Percentiles rank a stretch among this genome's conserved stretches.
phyloP scores from a whole-genome alignment of 2,113 vertebrate species.

The Cyanoramphus novaezelandiae region DNA sequence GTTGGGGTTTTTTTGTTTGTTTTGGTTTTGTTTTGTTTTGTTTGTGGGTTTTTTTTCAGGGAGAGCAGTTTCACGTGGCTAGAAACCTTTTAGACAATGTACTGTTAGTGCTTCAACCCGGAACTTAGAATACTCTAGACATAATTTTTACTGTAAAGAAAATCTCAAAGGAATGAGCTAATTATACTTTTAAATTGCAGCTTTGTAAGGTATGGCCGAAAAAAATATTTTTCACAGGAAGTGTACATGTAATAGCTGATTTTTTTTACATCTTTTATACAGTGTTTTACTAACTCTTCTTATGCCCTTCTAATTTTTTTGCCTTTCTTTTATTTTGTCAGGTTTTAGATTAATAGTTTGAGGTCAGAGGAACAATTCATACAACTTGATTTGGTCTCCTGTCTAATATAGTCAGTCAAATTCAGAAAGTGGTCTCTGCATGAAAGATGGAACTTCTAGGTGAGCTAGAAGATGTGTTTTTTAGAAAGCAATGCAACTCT shows the following conservation, averaged over 20 bases:
- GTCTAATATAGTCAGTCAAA: not conserved
- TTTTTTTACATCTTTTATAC: not conserved
- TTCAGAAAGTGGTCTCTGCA: not conserved
- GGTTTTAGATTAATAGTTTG: not conserved
- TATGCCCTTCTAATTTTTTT: not conserved
- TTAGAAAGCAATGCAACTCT: not conserved
- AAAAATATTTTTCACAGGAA: not conserved
- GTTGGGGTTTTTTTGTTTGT: not conserved
- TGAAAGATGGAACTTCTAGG: not conserved
- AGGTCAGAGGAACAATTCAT: not conserved
- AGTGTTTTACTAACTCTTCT: not conserved
- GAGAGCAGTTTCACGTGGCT: not conserved
- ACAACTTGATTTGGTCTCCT: not conserved
- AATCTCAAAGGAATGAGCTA: not conserved
- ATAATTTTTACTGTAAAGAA: not conserved
- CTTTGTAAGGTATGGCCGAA: not conserved
- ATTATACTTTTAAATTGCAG: not conserved
- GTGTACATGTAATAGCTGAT: not conserved
- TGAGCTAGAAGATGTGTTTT: not conserved
- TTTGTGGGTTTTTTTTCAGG: not conserved
- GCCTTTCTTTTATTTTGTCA: not conserved
- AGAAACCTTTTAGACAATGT: not conserved
- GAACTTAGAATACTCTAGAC: not conserved
- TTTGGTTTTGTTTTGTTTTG: fast-evolving
- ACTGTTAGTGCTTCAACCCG: not conserved